phyloP scores from a whole-genome alignment of 2,888 invertebrate genomes.

The Diaprepes abbreviatus region DNA sequence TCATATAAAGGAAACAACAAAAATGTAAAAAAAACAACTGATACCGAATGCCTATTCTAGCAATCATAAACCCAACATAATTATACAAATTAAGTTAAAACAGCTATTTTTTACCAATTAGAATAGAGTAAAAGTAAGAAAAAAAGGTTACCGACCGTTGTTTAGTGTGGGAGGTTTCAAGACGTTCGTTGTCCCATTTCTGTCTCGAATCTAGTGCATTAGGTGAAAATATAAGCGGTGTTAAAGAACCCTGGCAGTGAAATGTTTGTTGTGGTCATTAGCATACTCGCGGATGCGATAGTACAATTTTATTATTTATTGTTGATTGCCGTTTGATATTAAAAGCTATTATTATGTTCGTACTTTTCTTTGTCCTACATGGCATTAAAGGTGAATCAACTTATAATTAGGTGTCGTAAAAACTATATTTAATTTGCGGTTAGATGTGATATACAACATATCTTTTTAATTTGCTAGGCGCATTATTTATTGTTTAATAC shows the following conservation, averaged over 20 bases:
- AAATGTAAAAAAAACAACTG: too few species aligned
- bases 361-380: slow-evolving; percentile 44
- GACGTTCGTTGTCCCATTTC: slow-evolving; percentile 57
- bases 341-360: slow-evolving; percentile 36
- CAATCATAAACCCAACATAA: too few species aligned
- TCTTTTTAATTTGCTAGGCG: too few species aligned
- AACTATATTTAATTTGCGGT: slow-evolving; percentile 23
- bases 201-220: slow-evolving; percentile 58
- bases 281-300: slow-evolving; percentile 49
- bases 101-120: slow-evolving; percentile 20
- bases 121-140: slow-evolving; percentile 44
- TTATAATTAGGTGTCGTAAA: slow-evolving; percentile 5
- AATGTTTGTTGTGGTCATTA: slow-evolving; percentile 54
- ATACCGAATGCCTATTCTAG: too few species aligned
- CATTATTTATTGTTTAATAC: too few species aligned
- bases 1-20: too few species aligned
- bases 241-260: slow-evolving; percentile 61
- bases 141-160: slow-evolving; percentile 53
- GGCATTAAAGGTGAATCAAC: slow-evolving; percentile 23
- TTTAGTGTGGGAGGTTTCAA: slow-evolving; percentile 53
- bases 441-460: too few species aligned
- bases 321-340: slow-evolving; percentile 35
- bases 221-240: slow-evolving; percentile 59
- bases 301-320: slow-evolving; percentile 46
- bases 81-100: not conserved